A percentile compares a stretch with the other conserved stretches of the same genome.
Evolutionary conservation across 2,113 vertebrate genomes (phyloP).

Genomic region (Cinclus cinclus): DNA sequence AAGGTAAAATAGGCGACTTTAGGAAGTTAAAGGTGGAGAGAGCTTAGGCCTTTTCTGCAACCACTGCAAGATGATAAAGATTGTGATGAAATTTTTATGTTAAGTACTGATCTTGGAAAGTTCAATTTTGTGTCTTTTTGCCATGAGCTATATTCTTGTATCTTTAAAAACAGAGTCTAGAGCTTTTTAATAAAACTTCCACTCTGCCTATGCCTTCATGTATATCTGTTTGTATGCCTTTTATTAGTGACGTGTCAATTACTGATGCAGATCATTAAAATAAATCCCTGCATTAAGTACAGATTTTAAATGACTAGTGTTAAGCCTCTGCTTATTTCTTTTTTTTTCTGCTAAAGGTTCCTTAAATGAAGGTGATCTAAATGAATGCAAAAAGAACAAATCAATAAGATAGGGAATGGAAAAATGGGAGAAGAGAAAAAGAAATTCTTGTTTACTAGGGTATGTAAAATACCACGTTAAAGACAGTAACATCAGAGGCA

Average conservation of each 20-base stretch:
- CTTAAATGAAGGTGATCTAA: neutral
- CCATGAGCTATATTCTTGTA: constrained; percentile 32
- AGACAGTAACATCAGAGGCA: neutral
- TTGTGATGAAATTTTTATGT: constrained; percentile 87
- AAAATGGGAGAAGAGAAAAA: neutral
- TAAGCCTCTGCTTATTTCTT: neutral
- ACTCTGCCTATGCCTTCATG: neutral
- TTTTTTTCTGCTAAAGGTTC: neutral
- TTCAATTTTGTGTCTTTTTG: constrained; percentile 74
- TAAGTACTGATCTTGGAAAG: constrained; percentile 81
- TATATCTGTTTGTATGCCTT: neutral
- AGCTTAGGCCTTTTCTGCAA: constrained; percentile 83
- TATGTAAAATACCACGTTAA: neutral
- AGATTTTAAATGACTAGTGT: neutral
- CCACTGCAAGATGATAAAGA: constrained; percentile 85
- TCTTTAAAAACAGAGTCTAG: constrained; percentile 50
- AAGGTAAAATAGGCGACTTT: constrained; percentile 90
- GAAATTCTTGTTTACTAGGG: neutral
- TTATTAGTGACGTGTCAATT: neutral
- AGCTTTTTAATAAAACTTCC: neutral
- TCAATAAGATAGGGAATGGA: neutral
- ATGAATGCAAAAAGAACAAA: neutral
- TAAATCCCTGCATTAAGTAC: neutral
- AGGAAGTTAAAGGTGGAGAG: constrained; percentile 84
- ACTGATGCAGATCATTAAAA: constrained; percentile 10